Conservation (phyloP, 2,797 vertebrate genomes). For the Merluccius polli region DNA sequence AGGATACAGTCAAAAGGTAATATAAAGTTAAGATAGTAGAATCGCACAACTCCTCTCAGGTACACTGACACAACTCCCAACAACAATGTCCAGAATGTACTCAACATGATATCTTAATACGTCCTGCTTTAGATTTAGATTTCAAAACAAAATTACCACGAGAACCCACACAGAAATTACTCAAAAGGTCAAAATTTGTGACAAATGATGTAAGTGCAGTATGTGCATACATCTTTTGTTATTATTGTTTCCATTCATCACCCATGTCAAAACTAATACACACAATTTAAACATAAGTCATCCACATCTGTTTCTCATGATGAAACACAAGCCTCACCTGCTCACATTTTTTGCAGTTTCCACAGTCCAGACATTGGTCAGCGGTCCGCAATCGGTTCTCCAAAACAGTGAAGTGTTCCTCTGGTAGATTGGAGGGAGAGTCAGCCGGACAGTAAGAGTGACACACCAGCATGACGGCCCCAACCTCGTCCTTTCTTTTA, state of each 20-base stretch:
- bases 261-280: neutral
- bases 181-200: neutral
- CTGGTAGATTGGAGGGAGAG: neutral
- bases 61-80: too few species aligned
- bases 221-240: neutral
- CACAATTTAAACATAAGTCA: neutral
- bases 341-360: neutral
- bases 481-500: neutral
- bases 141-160: neutral
- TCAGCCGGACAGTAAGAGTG: neutral
- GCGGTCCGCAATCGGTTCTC: neutral
- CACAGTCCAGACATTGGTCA: neutral
- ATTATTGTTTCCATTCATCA: conserved; percentile 4
- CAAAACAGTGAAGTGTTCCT: neutral
- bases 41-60: too few species aligned
- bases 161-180: neutral
- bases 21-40: too few species aligned
- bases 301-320: neutral
- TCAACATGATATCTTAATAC: neutral
- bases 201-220: neutral
- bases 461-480: neutral
- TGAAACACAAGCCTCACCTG: neutral
- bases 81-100: too few species aligned
- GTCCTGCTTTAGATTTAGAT: neutral
- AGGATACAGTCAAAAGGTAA: too few species aligned